Evolutionary conservation across 2,113 vertebrate species (phyloP).

Genomic region (Grantiella picta): DNA sequence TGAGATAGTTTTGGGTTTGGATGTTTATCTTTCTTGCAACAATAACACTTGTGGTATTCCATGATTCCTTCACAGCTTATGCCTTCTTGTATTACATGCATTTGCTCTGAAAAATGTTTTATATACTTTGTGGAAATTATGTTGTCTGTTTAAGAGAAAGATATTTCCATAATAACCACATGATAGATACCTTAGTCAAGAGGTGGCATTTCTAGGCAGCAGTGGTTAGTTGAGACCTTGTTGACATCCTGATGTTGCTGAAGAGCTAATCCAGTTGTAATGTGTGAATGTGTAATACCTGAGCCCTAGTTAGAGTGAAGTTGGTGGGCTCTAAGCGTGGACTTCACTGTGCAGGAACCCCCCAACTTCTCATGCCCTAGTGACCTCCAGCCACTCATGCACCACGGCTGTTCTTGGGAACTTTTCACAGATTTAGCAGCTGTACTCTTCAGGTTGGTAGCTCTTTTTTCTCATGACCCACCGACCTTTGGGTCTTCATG

Average conservation of each 20-base stretch:
- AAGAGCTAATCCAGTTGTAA: not conserved
- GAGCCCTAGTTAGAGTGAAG: not conserved
- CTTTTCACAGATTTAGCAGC: not conserved
- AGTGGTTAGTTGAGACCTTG: not conserved
- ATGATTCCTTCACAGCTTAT: not conserved
- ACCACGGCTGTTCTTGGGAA: not conserved
- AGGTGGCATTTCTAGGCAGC: not conserved
- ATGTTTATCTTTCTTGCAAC: not conserved
- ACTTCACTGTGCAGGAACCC: not conserved
- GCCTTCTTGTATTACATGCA: not conserved
- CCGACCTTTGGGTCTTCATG: constrained; percentile 47
- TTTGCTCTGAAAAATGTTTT: not conserved
- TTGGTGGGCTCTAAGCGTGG: not conserved
- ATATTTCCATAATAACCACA: not conserved
- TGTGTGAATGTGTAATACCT: rapidly evolving
- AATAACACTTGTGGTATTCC: not conserved
- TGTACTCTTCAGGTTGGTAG: not conserved
- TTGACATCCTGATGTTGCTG: not conserved
- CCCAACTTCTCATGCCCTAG: constrained; percentile 5
- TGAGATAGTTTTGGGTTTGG: not conserved
- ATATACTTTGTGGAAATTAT: not conserved
- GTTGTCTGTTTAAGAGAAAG: not conserved
- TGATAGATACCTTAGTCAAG: not conserved
- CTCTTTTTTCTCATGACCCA: constrained; percentile 43
- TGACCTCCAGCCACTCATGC: constrained; percentile 29